Percentiles rank a stretch among this genome's conserved stretches.
phyloP scores from a whole-genome alignment of 2,113 vertebrate genomes.

The Pheucticus melanocephalus region DNA sequence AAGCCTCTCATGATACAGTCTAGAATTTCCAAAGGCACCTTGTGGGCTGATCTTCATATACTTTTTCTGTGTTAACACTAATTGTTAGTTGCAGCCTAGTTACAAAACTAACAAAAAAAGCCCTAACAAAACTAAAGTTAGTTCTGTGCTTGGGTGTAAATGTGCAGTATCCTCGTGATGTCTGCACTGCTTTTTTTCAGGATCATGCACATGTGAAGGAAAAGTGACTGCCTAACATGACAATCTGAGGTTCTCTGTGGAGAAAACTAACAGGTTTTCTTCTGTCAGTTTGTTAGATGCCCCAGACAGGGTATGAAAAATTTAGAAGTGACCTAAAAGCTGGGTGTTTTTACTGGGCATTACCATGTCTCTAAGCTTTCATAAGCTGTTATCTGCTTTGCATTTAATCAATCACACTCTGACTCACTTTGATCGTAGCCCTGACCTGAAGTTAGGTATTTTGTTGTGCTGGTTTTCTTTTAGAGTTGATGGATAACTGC shows the following conservation, averaged over 20 bases:
- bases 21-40: not conserved
- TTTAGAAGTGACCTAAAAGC: not conserved
- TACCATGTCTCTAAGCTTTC: not conserved
- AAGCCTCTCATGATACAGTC: not conserved
- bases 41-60: not conserved
- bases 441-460: not conserved
- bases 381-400: not conserved
- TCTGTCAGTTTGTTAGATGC: not conserved
- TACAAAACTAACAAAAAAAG: not conserved
- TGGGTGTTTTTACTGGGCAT: not conserved
- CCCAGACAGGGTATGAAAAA: not conserved
- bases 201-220: not conserved
- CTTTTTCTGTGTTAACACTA: not conserved
- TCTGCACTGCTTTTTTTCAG: not conserved
- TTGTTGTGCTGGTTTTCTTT: not conserved
- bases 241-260: not conserved
- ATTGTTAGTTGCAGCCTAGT: not conserved
- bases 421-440: not conserved
- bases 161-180: accelerated
- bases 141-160: not conserved
- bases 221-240: not conserved
- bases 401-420: not conserved
- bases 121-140: not conserved
- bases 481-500: not conserved
- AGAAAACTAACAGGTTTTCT: not conserved